Percentiles rank a stretch among this genome's conserved stretches.
phyloP scores from a whole-genome alignment of 2,113 vertebrate species.

The Morone saxatilis region DNA sequence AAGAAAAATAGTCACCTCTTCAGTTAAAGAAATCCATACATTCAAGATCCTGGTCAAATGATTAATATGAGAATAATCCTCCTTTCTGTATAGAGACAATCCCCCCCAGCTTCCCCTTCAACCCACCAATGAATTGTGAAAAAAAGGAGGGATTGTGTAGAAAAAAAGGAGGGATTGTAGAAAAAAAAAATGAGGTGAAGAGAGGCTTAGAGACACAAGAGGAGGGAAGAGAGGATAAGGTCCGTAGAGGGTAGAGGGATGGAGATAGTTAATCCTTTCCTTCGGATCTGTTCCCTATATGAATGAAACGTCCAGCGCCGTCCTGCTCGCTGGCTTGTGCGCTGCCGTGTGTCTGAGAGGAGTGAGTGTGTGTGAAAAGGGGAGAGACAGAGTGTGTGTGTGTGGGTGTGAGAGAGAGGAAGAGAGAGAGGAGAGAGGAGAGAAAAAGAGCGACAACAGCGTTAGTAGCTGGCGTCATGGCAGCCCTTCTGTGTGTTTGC shows the following conservation, averaged over 20 bases:
- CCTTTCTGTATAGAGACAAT: constrained; percentile 57
- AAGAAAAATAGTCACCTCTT: constrained; percentile 39
- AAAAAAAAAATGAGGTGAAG: constrained; percentile 64
- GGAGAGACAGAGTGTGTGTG: constrained; percentile 36
- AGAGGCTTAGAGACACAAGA: constrained; percentile 71
- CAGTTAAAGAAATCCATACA: constrained; percentile 65
- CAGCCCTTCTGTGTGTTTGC: constrained; percentile 71
- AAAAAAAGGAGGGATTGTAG: constrained; percentile 58
- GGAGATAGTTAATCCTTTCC: constrained; percentile 78
- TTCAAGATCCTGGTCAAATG: constrained; percentile 54
- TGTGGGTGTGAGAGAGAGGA: constrained; percentile 24
- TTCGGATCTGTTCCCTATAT: constrained; percentile 67
- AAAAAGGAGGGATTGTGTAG: constrained; percentile 57
- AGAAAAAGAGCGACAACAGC: constrained; percentile 45
- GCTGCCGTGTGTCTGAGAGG: constrained; percentile 62
- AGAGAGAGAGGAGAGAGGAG: constrained; percentile 13
- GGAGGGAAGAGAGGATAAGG: constrained; percentile 64
- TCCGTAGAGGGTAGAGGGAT: constrained; percentile 67
- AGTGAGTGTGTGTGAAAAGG: constrained; percentile 55
- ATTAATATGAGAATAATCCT: constrained; percentile 71
- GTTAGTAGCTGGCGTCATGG: constrained; percentile 77
- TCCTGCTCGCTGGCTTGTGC: constrained; percentile 58
- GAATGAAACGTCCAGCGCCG: constrained; percentile 69
- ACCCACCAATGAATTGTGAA: constrained; percentile 62
- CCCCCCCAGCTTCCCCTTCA: constrained; percentile 56